phyloP scores from a whole-genome alignment of 2,888 invertebrate species.

The Tricholauxania praeusta region DNA sequence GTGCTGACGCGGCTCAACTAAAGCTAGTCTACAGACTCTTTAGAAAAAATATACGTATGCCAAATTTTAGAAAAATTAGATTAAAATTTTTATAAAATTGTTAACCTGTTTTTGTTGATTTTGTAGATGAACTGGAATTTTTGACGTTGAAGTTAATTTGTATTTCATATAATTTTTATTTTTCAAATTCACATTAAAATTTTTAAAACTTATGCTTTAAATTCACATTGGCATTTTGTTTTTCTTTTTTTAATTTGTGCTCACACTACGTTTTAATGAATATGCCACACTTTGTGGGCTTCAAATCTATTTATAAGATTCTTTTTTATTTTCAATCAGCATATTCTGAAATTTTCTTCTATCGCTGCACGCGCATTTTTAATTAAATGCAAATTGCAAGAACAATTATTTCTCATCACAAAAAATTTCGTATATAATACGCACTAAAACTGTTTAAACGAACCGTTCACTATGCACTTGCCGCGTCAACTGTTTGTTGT shows the following conservation, averaged over 20 bases:
- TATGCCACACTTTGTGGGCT: no score
- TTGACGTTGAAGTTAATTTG: background rate
- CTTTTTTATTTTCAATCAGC: no score
- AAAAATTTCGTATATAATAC: background rate
- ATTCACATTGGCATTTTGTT: background rate
- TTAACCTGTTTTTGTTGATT: background rate
- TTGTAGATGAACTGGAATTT: background rate
- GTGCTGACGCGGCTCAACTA: no score
- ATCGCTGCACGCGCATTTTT: no score
- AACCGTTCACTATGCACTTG: conserved; percentile 61
- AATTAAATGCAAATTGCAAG: background rate
- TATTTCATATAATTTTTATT: background rate
- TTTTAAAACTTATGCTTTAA: no score
- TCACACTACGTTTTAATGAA: no score
- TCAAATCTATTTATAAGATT: no score
- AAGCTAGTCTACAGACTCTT: no score
- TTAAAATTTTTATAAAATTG: background rate
- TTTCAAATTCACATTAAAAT: background rate
- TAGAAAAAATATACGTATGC: background rate
- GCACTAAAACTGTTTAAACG: conserved; percentile 48
- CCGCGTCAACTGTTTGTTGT: conserved; percentile 61
- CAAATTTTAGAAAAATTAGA: background rate
- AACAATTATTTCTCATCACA: background rate
- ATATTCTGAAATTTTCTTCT: no score
- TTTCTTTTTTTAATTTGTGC: background rate